A percentile compares a stretch with the other conserved stretches of the same genome.
phyloP scores from a whole-genome alignment of 2,888 invertebrate genomes.

The Epinotia bilunana region DNA sequence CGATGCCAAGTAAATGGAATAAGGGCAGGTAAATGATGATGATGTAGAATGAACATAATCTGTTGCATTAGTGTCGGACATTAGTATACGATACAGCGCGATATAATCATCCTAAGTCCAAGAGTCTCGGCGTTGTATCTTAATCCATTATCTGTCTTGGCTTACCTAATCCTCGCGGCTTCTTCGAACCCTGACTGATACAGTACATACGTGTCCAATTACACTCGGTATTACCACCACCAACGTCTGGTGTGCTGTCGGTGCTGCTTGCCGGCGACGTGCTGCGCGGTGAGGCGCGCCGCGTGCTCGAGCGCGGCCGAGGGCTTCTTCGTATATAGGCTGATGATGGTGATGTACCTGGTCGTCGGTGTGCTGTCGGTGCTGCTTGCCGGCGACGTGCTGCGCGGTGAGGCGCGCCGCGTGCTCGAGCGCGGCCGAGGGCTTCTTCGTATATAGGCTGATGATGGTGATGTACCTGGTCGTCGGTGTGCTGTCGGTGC shows the following conservation, averaged over 20 bases:
- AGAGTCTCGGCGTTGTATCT: too few relatives aligned
- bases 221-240: too few relatives aligned
- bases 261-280: constrained; percentile 55
- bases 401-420: constrained; percentile 69
- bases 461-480: constrained; percentile 16
- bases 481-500: constrained; percentile 51
- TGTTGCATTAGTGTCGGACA: too few relatives aligned
- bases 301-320: constrained; percentile 69
- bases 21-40: too few relatives aligned
- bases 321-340: neutral
- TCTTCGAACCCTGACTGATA: too few relatives aligned
- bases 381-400: constrained; percentile 57
- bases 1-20: too few relatives aligned
- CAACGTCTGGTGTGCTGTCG: constrained; percentile 53
- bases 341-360: constrained; percentile 41
- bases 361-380: constrained; percentile 50
- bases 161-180: too few relatives aligned
- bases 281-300: constrained; percentile 67
- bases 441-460: constrained; percentile 54
- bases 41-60: too few relatives aligned
- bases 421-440: constrained; percentile 65
- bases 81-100: too few relatives aligned
- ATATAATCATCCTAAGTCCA: too few relatives aligned
- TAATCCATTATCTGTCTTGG: too few relatives aligned
- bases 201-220: too few relatives aligned